Base-by-base conservation (phyloP, 2,888 invertebrate species). In the Xestia rhomboidea region DNA sequence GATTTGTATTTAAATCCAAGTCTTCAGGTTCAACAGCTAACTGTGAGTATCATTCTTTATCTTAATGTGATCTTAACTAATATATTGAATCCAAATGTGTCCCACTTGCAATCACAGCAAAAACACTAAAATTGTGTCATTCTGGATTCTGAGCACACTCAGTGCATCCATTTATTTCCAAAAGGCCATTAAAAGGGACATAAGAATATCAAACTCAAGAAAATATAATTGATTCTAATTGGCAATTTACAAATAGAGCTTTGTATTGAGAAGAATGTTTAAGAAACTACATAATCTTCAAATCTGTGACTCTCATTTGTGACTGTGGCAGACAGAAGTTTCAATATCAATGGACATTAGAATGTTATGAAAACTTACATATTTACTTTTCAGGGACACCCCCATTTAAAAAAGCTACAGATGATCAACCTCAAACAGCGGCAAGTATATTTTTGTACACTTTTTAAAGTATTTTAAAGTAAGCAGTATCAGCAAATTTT, bases 1-100 rank as follows among this genome's bases (percentile, higher is more conserved):
- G 93, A 87, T 95, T 95, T 90, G 93, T 94, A 11, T 95, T 93
- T 87, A 95, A 94, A 89, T 93, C 94, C 3, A 94, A 93, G 79
- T 92, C 92, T 24, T 88, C 88, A 54, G 84, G 79, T n/a, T 79
- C 89, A 49, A 44, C 78, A 8, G 74, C 84, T 44, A 72, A 90
- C 76, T 94, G 94, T 94, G 80, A 92, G 94, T 82, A 54, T 72
- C 0, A 30, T 21, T 57, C 24, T 44, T 44, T 30, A n/a, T 49
- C 5, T 62, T 34, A 62, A 24, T 0, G 24, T 60, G 46, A 21
- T 24, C 24, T 54, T 54, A 34, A 18, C n/a, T 38, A 24, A 38
- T 6, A 18, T 72, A 10, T 41, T 27, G 18, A 18, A 18, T 10
- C 18, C 21, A 34, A 24, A 6, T 62, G 34, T 62, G 5, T 11